A percentile compares a stretch with the other conserved stretches of the same genome.
Conservation (phyloP, 2,113 vertebrate species). For the Gymnobelideus leadbeateri region DNA sequence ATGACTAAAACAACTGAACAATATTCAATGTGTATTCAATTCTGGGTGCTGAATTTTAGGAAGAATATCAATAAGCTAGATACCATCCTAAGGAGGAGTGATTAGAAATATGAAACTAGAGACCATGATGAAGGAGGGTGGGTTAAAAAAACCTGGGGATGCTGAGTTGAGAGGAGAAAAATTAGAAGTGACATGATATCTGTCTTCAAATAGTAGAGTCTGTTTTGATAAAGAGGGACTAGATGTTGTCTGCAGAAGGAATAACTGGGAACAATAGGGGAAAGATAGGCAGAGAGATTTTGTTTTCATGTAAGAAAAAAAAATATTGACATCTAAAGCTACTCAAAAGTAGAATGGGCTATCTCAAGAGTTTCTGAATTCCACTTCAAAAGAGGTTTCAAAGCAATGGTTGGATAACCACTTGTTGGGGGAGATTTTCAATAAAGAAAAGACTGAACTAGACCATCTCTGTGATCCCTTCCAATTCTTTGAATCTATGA, state of each 20-base stretch:
- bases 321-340: background rate
- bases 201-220: background rate
- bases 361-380: background rate
- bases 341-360: background rate
- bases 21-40: background rate
- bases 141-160: background rate
- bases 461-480: background rate
- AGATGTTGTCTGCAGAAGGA: background rate
- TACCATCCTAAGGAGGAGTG: background rate
- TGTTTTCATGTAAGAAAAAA: background rate
- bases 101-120: background rate
- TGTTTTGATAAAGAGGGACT: background rate
- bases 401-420: background rate
- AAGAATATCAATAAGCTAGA: background rate
- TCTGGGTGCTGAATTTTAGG: background rate
- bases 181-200: background rate
- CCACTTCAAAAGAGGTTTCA: background rate
- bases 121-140: background rate
- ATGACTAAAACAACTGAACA: background rate
- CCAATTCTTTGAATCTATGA: background rate
- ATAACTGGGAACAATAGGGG: background rate
- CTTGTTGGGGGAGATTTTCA: background rate
- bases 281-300: background rate
- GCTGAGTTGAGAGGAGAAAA: background rate
- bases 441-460: background rate